These are phyloP conservation scores for Pogona vitticeps DNA, from an alignment of 2,113 vertebrate species.

Conservation along the genomic window DNA sequence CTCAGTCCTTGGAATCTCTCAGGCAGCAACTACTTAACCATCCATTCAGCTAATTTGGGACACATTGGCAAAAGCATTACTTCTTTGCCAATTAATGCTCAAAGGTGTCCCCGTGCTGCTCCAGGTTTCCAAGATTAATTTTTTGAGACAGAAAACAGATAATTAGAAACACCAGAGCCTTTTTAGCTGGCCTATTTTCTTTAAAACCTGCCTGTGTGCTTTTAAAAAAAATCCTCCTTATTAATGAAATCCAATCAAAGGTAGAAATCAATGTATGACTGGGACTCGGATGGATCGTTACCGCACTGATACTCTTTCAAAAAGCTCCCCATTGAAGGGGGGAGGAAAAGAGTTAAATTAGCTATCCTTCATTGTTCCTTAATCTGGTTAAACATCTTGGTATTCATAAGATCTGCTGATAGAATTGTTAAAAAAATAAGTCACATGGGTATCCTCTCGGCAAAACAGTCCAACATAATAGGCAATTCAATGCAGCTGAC, in stretches of 20 bases:
- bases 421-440: constrained; percentile 14
- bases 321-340: too few relatives aligned
- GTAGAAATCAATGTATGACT: not conserved
- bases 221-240: not conserved
- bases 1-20: constrained; percentile 11
- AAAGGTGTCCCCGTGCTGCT: not conserved
- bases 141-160: constrained; percentile 25
- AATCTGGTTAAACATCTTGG: constrained; percentile 5
- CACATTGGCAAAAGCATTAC: constrained; percentile 47
- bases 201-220: not conserved
- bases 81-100: constrained; percentile 37
- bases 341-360: not conserved
- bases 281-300: not conserved
- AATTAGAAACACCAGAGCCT: constrained; percentile 1
- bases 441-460: not conserved
- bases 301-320: not conserved
- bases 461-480: not conserved
- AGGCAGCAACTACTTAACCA: constrained; percentile 24
- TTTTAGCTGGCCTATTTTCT: not conserved
- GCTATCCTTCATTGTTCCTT: constrained; percentile 15
- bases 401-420: constrained; percentile 17
- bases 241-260: not conserved
- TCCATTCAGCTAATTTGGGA: constrained; percentile 52
- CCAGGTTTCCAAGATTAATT: constrained; percentile 12
- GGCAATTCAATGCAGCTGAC: constrained; percentile 26